A percentile compares a stretch with the other conserved stretches of the same genome.
Evolutionary conservation across 92 coral and sea anemone genomes (phyloP).

Genomic region (Bergia sp.): DNA sequence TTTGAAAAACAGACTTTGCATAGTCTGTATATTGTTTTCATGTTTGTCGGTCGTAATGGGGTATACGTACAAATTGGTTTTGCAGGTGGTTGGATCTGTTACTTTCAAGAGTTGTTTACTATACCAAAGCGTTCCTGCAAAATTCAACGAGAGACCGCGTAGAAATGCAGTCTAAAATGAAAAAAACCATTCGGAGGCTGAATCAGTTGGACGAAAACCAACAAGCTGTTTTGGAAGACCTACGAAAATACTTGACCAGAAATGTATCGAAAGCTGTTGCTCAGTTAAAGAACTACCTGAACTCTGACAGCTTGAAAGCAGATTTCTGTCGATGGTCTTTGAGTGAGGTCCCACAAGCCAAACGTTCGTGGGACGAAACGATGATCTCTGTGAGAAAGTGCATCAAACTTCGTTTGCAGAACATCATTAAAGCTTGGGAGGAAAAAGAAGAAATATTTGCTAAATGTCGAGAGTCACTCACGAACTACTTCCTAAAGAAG

Average conservation of each 20-base stretch:
- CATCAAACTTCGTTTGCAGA: slow-evolving; percentile 14
- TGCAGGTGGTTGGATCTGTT: slow-evolving; percentile 30
- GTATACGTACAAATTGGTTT: background rate
- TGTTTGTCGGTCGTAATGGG: too few relatives aligned
- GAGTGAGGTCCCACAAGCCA: background rate
- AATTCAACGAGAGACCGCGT: slow-evolving; percentile 14
- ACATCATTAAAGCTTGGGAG: slow-evolving; percentile 23
- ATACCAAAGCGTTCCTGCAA: slow-evolving; percentile 24
- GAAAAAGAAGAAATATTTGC: background rate
- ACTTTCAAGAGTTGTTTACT: background rate
- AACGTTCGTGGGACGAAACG: slow-evolving; percentile 11
- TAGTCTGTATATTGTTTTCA: too few relatives aligned
- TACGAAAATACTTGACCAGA: background rate
- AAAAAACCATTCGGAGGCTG: background rate
- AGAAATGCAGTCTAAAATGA: background rate
- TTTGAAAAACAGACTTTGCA: too few relatives aligned
- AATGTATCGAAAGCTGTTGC: too few relatives aligned
- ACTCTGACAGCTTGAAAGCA: background rate
- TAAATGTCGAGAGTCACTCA: slow-evolving; percentile 4
- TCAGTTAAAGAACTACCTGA: too few relatives aligned
- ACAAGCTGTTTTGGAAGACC: background rate
- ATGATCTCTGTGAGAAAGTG: slow-evolving; percentile 5
- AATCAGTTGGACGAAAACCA: background rate
- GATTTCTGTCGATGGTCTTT: slow-evolving; percentile 8
- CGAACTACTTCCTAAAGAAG: background rate